Percentiles rank a stretch among this genome's conserved stretches.
Evolutionary conservation across 2,888 invertebrate species (phyloP).

Genomic region (Papilio demoleus): DNA sequence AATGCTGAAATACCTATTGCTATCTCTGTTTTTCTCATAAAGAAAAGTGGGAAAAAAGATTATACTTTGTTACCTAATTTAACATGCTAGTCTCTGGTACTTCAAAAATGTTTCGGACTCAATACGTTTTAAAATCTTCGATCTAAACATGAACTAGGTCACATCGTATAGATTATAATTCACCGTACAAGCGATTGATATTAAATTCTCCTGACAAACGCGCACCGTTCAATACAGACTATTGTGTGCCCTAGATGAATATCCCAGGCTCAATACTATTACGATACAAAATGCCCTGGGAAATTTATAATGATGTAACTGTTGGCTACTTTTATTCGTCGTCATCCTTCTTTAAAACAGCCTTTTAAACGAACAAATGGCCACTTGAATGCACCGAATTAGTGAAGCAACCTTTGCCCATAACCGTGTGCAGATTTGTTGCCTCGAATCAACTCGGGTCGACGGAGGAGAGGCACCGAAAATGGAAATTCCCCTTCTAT

Average conservation of each 20-base stretch:
- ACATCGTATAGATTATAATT: constrained; percentile 21
- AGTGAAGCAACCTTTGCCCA: too few relatives aligned
- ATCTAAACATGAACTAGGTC: constrained; percentile 23
- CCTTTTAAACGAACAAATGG: neutral
- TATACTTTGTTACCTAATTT: too few relatives aligned
- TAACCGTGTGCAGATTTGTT: too few relatives aligned
- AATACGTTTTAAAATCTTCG: neutral
- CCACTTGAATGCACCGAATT: too few relatives aligned
- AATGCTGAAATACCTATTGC: too few relatives aligned
- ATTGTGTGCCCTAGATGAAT: constrained; percentile 18
- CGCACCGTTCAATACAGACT: constrained; percentile 19
- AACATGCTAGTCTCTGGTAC: too few relatives aligned
- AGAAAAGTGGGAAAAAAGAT: too few relatives aligned
- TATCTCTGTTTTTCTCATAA: too few relatives aligned
- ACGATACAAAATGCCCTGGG: neutral
- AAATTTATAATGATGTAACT: neutral
- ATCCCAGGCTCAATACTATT: neutral
- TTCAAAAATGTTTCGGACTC: too few relatives aligned
- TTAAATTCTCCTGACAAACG: constrained; percentile 37
- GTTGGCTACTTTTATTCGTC: neutral
- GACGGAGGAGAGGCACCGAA: too few relatives aligned
- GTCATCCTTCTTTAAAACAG: neutral
- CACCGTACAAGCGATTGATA: constrained; percentile 25
- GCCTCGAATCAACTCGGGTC: too few relatives aligned
- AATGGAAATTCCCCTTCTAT: too few relatives aligned